These are phyloP conservation scores for Pollachius pollachius DNA, from an alignment of 2,113 vertebrate genomes.

Conservation along the genomic window DNA sequence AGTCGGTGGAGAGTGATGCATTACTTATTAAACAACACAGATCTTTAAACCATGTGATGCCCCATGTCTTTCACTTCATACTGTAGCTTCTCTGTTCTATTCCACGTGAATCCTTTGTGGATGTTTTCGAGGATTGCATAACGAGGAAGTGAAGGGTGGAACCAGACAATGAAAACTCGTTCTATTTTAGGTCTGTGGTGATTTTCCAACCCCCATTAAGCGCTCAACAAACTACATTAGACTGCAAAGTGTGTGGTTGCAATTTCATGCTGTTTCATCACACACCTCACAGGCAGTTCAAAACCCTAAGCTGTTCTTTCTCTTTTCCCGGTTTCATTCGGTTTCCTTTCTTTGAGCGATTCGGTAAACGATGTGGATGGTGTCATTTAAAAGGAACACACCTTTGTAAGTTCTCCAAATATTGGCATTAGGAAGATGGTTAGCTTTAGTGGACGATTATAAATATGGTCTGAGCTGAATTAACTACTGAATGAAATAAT, in stretches of 20 bases:
- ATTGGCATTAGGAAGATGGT: no score
- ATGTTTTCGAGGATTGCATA: conserved; percentile 31
- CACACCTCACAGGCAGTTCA: neutral
- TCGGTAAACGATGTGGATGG: neutral
- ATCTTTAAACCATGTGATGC: no score
- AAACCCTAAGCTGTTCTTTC: no score
- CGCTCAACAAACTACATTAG: conserved; percentile 4
- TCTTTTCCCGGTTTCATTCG: no score
- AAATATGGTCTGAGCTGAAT: no score
- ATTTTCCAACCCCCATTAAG: neutral
- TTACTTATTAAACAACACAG: no score
- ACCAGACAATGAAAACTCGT: conserved; percentile 15
- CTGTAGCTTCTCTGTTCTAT: no score
- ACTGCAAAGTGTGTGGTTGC: neutral
- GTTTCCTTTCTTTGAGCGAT: no score
- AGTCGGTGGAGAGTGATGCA: no score
- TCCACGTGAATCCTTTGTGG: no score
- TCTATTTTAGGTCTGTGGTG: conserved; percentile 33
- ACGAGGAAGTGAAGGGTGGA: conserved; percentile 34
- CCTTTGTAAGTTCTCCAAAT: neutral
- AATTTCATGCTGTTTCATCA: neutral
- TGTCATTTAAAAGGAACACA: neutral
- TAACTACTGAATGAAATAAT: no score
- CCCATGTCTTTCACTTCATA: no score
- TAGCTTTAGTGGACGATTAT: neutral